Conservation (phyloP, 2,888 invertebrate species). For the Lithosia quadra region DNA sequence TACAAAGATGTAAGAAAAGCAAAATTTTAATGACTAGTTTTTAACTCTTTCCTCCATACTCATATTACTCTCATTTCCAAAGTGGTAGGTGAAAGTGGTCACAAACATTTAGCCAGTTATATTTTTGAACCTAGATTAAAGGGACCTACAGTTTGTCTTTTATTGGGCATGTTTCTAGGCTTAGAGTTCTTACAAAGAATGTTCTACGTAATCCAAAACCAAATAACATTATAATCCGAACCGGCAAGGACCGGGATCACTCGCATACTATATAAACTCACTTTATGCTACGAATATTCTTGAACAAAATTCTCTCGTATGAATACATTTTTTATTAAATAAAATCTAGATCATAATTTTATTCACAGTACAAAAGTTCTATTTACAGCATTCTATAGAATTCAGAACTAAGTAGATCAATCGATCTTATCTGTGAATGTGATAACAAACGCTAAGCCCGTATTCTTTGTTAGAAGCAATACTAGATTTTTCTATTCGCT, state of each 20-base stretch:
- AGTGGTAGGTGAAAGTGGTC: too few relatives aligned
- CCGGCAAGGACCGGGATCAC: neutral
- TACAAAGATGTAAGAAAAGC: too few relatives aligned
- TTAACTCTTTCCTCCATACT: too few relatives aligned
- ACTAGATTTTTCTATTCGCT: neutral
- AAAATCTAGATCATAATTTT: neutral
- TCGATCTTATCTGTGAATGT: neutral
- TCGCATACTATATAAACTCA: neutral
- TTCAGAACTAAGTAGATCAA: neutral
- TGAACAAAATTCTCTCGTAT: neutral
- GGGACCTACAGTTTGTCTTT: too few relatives aligned
- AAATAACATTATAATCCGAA: too few relatives aligned
- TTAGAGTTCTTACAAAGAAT: too few relatives aligned
- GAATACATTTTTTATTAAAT: neutral
- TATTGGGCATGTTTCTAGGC: too few relatives aligned
- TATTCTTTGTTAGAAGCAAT: neutral
- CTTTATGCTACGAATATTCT: neutral
- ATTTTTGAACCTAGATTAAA: too few relatives aligned
- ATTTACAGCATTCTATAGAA: neutral
- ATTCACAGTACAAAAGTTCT: conserved; percentile 4
- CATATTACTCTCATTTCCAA: too few relatives aligned
- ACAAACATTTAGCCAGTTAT: too few relatives aligned
- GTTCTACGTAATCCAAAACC: too few relatives aligned
- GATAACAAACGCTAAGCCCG: conserved; percentile 11
- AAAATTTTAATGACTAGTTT: too few relatives aligned